Conservation (phyloP, 2,113 vertebrate genomes). For the Verasper variegatus region DNA sequence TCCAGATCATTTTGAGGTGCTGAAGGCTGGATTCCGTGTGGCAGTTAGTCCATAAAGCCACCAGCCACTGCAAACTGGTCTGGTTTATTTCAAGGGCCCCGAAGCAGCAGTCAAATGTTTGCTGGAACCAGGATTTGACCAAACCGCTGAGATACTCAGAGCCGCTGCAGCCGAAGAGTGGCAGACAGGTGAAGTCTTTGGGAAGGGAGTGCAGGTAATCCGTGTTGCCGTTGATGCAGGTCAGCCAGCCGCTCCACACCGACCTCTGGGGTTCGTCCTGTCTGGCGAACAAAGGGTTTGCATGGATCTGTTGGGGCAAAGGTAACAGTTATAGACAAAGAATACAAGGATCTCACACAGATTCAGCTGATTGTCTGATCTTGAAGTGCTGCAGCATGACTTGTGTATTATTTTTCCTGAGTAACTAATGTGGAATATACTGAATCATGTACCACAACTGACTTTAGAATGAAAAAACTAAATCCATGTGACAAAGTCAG, state of each 20-base stretch:
- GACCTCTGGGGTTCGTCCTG: conserved; percentile 75
- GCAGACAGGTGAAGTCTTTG: conserved; percentile 88
- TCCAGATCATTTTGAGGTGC: conserved; percentile 87
- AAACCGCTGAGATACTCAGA: conserved; percentile 80
- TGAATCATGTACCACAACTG: too few relatives aligned
- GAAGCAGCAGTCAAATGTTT: conserved; percentile 91
- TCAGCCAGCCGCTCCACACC: conserved; percentile 91
- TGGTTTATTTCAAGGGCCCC: conserved; percentile 86
- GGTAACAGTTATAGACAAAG: not conserved
- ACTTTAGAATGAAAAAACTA: too few relatives aligned
- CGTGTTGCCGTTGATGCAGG: conserved; percentile 82
- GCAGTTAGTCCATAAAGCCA: conserved; percentile 90
- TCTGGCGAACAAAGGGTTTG: conserved; percentile 68
- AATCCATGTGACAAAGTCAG: too few relatives aligned
- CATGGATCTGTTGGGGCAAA: conserved; percentile 78
- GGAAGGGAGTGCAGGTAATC: conserved; percentile 82
- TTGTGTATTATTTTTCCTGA: too few relatives aligned
- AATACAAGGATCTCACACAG: not conserved
- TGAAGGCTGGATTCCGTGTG: conserved; percentile 70
- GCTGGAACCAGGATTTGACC: conserved; percentile 90
- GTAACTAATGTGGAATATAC: too few relatives aligned
- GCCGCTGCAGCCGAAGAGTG: conserved; percentile 88
- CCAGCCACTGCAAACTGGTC: conserved; percentile 89
- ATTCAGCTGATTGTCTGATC: too few relatives aligned
- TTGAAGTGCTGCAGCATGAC: too few relatives aligned